These are phyloP conservation scores for Protophormia terraenovae DNA, from an alignment of 2,888 invertebrate species.

Conservation along the genomic window DNA sequence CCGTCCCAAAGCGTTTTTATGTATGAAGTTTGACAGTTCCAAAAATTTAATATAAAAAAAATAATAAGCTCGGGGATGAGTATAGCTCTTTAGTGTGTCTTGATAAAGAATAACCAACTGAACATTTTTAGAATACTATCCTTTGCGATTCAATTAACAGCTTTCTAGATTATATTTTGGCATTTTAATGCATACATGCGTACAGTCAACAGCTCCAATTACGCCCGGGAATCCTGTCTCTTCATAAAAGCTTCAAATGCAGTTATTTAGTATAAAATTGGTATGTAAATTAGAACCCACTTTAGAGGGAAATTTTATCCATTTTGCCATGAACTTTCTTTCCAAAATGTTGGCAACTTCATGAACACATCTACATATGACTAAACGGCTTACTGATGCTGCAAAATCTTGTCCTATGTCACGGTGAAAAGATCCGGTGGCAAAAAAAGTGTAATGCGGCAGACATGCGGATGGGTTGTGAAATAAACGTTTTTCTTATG, in stretches of 20 bases:
- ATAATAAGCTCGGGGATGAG: no score
- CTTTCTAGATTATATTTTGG: neutral
- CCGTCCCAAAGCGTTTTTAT: no score
- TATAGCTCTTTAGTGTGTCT: no score
- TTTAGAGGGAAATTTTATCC: neutral
- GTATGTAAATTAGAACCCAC: no score
- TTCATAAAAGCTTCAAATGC: constrained; percentile 6
- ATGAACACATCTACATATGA: neutral
- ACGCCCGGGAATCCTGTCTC: neutral
- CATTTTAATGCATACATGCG: neutral
- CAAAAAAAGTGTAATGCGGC: no score
- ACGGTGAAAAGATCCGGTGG: neutral
- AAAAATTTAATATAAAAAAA: no score
- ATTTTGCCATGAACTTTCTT: neutral
- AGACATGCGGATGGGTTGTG: no score
- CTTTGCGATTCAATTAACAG: constrained; percentile 11
- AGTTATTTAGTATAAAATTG: no score
- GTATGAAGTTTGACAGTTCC: no score
- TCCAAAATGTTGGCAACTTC: neutral
- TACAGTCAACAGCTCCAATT: constrained; percentile 4
- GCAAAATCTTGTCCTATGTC: neutral
- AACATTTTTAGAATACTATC: constrained; percentile 10
- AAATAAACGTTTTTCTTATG: no score
- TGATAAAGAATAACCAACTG: neutral
- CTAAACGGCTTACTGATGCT: neutral